Conservation (phyloP, 2,113 vertebrate species). For the Tretioscincus oriximinensis region DNA sequence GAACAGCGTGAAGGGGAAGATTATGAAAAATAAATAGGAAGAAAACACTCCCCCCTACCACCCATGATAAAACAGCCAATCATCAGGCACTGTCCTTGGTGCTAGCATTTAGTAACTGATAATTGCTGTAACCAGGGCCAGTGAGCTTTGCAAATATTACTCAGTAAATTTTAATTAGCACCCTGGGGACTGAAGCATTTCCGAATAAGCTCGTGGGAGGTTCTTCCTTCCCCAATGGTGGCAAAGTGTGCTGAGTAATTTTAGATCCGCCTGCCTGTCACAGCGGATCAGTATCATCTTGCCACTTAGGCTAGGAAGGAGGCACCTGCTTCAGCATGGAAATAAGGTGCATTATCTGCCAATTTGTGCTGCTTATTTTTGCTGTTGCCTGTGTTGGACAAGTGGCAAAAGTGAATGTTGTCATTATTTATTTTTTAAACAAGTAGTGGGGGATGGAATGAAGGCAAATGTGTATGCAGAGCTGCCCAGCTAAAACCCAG, state of each 20-base stretch:
- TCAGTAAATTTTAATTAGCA: conserved; percentile 84
- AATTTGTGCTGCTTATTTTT: conserved; percentile 77
- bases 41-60: conserved; percentile 27
- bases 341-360: conserved; percentile 78
- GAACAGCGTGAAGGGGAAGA: conserved; percentile 40
- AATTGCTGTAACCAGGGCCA: conserved; percentile 78
- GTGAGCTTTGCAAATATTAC: conserved; percentile 78
- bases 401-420: conserved; percentile 53
- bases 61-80: conserved; percentile 56
- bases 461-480: conserved; percentile 9
- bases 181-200: conserved; percentile 73
- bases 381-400: conserved; percentile 59
- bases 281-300: conserved; percentile 75
- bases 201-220: conserved; percentile 69
- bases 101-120: conserved; percentile 78
- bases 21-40: not conserved
- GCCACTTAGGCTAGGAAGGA: conserved; percentile 71
- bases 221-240: conserved; percentile 57
- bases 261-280: conserved; percentile 80
- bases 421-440: conserved; percentile 63
- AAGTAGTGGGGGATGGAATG: conserved; percentile 9
- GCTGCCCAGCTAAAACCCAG: too few relatives aligned
- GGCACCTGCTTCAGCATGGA: conserved; percentile 77
- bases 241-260: conserved; percentile 76
- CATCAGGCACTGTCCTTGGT: conserved; percentile 65